phyloP scores from a whole-genome alignment of 2,888 invertebrate species.

The Trissolcus brochymenae region DNA sequence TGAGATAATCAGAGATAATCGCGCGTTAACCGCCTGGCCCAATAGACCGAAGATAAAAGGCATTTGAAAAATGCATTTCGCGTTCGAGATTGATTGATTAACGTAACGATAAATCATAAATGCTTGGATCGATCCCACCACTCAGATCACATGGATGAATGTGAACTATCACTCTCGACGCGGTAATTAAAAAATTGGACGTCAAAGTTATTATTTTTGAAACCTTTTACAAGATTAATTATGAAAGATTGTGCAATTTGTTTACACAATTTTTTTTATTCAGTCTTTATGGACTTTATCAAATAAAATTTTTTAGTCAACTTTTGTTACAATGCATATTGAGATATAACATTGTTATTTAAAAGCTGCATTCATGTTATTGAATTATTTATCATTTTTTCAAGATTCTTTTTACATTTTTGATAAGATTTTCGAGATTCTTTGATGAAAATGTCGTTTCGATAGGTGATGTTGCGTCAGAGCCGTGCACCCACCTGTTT shows the following conservation, averaged over 20 bases:
- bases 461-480: constrained; percentile 44
- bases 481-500: constrained; percentile 37
- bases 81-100: constrained; percentile 47
- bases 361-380: background rate
- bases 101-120: constrained; percentile 50
- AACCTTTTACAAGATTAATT: background rate
- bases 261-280: background rate
- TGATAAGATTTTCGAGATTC: background rate
- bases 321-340: no score
- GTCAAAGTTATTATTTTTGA: background rate
- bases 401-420: background rate
- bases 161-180: constrained; percentile 21
- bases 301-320: no score
- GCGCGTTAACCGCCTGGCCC: constrained; percentile 11
- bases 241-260: background rate
- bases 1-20: constrained; percentile 48
- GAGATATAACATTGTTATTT: no score
- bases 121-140: constrained; percentile 34
- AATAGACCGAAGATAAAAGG: constrained; percentile 11
- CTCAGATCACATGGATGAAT: constrained; percentile 13
- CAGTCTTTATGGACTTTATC: no score
- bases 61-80: constrained; percentile 48
- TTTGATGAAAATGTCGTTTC: constrained; percentile 40
- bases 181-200: constrained; percentile 31
- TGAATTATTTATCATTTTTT: background rate